phyloP scores from a whole-genome alignment of 2,113 vertebrate genomes.

The Rhabdornis inornatus region DNA sequence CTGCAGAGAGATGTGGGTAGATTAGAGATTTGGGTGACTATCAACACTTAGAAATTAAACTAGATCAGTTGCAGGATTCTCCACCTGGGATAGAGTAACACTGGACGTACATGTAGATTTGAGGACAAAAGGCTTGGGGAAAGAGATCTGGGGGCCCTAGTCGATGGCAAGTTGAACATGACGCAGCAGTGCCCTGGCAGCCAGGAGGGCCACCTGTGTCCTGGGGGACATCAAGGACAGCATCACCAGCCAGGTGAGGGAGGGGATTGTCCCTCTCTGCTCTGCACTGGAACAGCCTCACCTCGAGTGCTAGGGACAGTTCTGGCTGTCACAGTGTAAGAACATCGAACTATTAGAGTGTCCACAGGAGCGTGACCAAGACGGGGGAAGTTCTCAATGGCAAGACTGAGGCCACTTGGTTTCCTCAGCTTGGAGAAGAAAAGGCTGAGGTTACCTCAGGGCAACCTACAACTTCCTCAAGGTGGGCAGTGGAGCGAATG shows the following conservation, averaged over 20 bases:
- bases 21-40: background rate
- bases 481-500: background rate
- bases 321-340: background rate
- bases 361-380: background rate
- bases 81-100: background rate
- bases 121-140: rapidly evolving
- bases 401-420: background rate
- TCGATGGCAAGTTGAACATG: background rate
- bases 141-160: background rate
- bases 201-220: rapidly evolving
- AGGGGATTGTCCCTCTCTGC: background rate
- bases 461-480: background rate
- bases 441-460: background rate
- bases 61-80: background rate
- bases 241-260: rapidly evolving
- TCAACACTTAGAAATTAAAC: background rate
- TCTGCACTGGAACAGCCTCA: rapidly evolving
- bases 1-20: background rate
- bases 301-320: rapidly evolving
- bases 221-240: background rate
- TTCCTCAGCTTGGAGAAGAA: background rate
- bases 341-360: background rate
- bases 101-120: background rate
- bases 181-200: background rate
- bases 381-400: background rate